A percentile compares a stretch with the other conserved stretches of the same genome.
These are phyloP conservation scores for Mystacides longicornis DNA, from an alignment of 2,888 invertebrate genomes.

Conservation along the genomic window DNA sequence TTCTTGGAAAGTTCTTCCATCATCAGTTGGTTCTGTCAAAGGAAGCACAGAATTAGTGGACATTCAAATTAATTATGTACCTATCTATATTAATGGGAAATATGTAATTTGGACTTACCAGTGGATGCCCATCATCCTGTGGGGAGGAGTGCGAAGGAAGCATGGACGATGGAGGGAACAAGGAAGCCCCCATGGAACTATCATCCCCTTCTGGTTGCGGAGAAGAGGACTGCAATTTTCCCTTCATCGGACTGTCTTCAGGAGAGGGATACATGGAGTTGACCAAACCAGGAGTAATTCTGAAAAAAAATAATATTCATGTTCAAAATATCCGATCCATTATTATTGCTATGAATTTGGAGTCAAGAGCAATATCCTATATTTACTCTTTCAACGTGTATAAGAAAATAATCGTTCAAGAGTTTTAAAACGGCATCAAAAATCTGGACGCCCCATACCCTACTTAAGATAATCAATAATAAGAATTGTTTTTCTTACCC, in stretches of 20 bases:
- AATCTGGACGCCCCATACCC: no score
- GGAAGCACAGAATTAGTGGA: no score
- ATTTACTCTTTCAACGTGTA: no score
- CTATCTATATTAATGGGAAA: neutral
- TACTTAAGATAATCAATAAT: neutral
- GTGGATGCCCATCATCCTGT: neutral
- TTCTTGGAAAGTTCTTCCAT: conserved; percentile 50
- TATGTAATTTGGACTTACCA: neutral
- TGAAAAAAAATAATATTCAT: conserved; percentile 31
- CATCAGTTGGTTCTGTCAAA: conserved; percentile 47
- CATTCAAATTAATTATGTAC: neutral
- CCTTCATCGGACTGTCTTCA: conserved; percentile 35
- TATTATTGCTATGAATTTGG: no score
- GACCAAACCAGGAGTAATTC: conserved; percentile 44
- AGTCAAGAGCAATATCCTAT: no score
- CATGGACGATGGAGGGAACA: conserved; percentile 21
- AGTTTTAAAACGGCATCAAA: no score
- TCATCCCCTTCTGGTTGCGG: conserved; percentile 38
- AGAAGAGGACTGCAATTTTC: conserved; percentile 35
- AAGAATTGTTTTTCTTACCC: conserved; percentile 24
- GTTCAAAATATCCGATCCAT: no score
- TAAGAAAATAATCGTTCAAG: no score
- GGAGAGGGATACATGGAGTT: conserved; percentile 44
- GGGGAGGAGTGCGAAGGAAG: neutral
- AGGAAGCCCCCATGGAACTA: conserved; percentile 36